These are phyloP conservation scores for Plagiodera versicolora DNA, from an alignment of 2,888 invertebrate genomes.

Conservation along the genomic window DNA sequence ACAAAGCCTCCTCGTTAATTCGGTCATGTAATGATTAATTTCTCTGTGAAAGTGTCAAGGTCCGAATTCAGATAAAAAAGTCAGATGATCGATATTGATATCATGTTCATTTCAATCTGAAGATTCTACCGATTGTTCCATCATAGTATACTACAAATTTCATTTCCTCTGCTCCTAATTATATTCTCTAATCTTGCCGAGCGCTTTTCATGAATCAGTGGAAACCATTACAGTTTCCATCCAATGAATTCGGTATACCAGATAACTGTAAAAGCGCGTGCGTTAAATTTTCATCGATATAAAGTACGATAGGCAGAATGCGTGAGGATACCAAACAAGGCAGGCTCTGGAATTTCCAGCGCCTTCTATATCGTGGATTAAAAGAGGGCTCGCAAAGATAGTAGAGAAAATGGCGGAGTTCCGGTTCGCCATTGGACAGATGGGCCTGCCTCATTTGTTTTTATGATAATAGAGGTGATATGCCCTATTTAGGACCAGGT, in stretches of 20 bases:
- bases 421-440: slow-evolving; percentile 49
- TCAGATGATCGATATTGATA: no score
- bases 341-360: no score
- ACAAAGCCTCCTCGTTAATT: no score
- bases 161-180: no score
- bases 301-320: slow-evolving; percentile 46
- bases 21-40: no score
- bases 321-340: slow-evolving; percentile 34
- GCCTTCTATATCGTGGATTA: slow-evolving; percentile 50
- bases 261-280: slow-evolving; percentile 33
- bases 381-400: slow-evolving; percentile 46
- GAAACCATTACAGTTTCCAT: background rate
- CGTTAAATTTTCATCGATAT: slow-evolving; percentile 44
- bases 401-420: slow-evolving; percentile 51
- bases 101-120: no score
- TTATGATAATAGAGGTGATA: slow-evolving; percentile 47
- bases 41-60: no score
- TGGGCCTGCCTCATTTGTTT: slow-evolving; percentile 49
- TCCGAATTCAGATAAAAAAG: no score
- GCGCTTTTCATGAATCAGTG: background rate
- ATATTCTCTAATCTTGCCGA: background rate
- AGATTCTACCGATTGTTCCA: no score
- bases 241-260: background rate
- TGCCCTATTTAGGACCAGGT: slow-evolving; percentile 27
- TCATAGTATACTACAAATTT: no score